phyloP scores from a whole-genome alignment of 2,888 invertebrate genomes.

The Xestia c-nigrum region DNA sequence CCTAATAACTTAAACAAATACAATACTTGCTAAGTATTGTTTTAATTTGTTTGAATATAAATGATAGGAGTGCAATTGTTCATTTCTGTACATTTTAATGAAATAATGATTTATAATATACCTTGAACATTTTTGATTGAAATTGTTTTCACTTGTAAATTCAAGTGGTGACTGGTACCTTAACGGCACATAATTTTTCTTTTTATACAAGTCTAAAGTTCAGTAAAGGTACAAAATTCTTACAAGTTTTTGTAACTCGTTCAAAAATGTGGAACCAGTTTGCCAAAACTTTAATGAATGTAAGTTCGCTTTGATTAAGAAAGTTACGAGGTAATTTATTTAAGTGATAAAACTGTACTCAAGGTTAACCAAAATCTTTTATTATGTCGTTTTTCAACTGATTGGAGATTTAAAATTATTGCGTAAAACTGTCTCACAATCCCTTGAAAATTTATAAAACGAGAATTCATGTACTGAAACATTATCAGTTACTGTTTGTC shows the following conservation, averaged over 20 bases:
- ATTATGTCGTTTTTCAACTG: not conserved
- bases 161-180: slow-evolving; percentile 44
- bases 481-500: slow-evolving; percentile 44
- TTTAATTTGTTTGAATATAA: not conserved
- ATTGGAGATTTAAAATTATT: slow-evolving; percentile 5
- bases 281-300: slow-evolving; percentile 11
- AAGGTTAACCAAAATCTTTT: slow-evolving; percentile 28
- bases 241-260: not conserved
- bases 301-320: slow-evolving; percentile 2
- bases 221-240: not conserved
- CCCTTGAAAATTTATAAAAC: slow-evolving; percentile 56
- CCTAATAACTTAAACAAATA: too few relatives aligned
- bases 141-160: slow-evolving; percentile 16
- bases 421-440: slow-evolving; percentile 11
- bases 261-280: slow-evolving; percentile 18
- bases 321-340: slow-evolving; percentile 6
- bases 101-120: not conserved
- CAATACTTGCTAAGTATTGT: not conserved
- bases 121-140: slow-evolving; percentile 53
- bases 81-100: not conserved
- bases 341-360: slow-evolving; percentile 10
- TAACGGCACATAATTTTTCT: not conserved
- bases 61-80: not conserved
- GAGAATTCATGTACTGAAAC: not conserved
- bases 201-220: slow-evolving; percentile 48